A percentile compares a stretch with the other conserved stretches of the same genome.
phyloP scores from a whole-genome alignment of 2,797 vertebrate genomes.

The Miichthys miiuy region DNA sequence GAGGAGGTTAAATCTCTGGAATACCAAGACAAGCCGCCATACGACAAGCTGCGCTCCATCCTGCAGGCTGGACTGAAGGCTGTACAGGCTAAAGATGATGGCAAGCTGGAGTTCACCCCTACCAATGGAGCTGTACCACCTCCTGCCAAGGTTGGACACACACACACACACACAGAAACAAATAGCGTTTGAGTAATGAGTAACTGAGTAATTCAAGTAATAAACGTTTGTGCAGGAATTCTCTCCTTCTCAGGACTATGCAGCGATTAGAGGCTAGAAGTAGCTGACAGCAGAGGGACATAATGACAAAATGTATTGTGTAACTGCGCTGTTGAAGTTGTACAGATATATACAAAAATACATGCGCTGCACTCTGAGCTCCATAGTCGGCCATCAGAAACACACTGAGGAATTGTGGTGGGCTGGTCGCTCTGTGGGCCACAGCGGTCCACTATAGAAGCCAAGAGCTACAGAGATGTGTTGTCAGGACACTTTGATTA shows the following conservation, averaged over 20 bases:
- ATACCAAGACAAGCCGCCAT: constrained; percentile 90
- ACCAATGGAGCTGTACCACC: constrained; percentile 74
- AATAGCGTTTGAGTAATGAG: too few relatives aligned
- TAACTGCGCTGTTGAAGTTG: too few relatives aligned
- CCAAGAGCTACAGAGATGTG: too few relatives aligned
- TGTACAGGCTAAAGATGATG: constrained; percentile 88
- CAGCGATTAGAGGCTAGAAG: background rate
- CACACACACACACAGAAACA: background rate
- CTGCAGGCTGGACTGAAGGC: constrained; percentile 90
- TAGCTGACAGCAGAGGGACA: too few relatives aligned
- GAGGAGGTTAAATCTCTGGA: constrained; percentile 88
- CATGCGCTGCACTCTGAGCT: too few relatives aligned
- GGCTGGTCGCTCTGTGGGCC: too few relatives aligned
- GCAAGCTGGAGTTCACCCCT: constrained; percentile 85
- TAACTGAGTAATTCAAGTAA: background rate
- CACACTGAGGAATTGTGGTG: too few relatives aligned
- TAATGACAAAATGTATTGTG: too few relatives aligned
- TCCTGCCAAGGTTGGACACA: constrained; percentile 68
- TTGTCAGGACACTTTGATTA: too few relatives aligned
- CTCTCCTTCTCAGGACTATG: background rate
- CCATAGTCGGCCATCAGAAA: too few relatives aligned
- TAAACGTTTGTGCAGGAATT: background rate
- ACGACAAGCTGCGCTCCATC: constrained; percentile 89
- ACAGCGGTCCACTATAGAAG: too few relatives aligned
- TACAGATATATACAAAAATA: too few relatives aligned